Evolutionary conservation across 2,888 invertebrate species (phyloP), one percentile per base, ranked within the genome.

Genomic region (Andrena hattorfiana): DNA sequence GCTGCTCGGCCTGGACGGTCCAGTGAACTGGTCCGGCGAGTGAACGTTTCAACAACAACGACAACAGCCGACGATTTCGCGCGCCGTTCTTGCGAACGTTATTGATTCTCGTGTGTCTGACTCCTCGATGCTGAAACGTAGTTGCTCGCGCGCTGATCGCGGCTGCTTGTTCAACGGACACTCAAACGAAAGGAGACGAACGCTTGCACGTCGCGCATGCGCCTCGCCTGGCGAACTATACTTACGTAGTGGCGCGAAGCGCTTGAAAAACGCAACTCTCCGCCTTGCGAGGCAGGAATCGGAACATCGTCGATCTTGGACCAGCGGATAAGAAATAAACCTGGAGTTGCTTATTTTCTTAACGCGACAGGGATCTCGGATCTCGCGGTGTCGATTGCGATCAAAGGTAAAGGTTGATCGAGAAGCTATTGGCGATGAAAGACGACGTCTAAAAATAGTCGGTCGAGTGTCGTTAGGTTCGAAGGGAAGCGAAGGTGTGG

Each of bases 301-400:
- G 56, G 70, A 72, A 79, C 83, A 20, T 73, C 68, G 73, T 81
- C 85, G 88, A 87, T 88, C 87, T 73, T 84, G 87, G 87, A 82
- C 71, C 51, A 78, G 77, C 62, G 70, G 7, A 4, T 7, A 70
- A 42, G 32, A 7, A 2, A 10, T 0, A 1, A 28, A 59, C 56
- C 0, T 0, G 8, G 4, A 0, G 42, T 42, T 16, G 13, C 16
- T 54, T 51, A 2, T 13, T 13, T 3, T 10, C 10, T 56, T 56
- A 63, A 51, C 32, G n/a, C 13, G 56, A 5, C 48, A 28, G 16
- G 10, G 23, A 66, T 60, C 35, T 20, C 35, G 49, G 54, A 60
- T 59, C 30, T 26, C 20, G 10, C 10, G 13, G 30, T 28, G 3
- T 59, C 35, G 75, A 51, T 67, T 60, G 35, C 2, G 54, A 73